Percentiles rank a stretch among this genome's conserved stretches.
These are phyloP conservation scores for Lagenorhynchus albirostris DNA, from an alignment of 2,113 vertebrate species.

Conservation along the genomic window DNA sequence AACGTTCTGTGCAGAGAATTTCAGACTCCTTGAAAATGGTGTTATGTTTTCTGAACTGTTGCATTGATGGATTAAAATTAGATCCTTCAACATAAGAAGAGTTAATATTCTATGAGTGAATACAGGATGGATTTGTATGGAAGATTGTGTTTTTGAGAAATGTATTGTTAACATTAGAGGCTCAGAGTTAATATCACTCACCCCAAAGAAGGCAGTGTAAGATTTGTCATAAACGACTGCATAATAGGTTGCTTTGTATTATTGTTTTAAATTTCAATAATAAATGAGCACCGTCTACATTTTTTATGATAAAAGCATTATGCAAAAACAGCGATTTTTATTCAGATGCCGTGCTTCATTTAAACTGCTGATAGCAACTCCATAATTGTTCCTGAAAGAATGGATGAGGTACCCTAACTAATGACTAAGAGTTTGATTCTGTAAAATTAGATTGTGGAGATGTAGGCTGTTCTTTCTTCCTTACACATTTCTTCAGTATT, in stretches of 20 bases:
- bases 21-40: not conserved
- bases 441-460: fast-evolving
- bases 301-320: not conserved
- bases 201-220: not conserved
- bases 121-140: not conserved
- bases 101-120: not conserved
- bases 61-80: not conserved
- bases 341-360: not conserved
- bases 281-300: too few species aligned
- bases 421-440: too few species aligned
- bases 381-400: not conserved
- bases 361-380: not conserved
- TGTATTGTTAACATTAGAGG: fast-evolving
- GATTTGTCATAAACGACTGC: not conserved
- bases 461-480: fast-evolving
- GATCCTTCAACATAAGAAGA: not conserved
- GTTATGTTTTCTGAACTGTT: not conserved
- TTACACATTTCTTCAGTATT: fast-evolving
- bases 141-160: not conserved
- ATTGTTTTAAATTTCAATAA: not conserved
- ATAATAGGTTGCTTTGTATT: not conserved
- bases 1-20: not conserved
- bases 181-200: not conserved
- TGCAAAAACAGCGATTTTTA: not conserved
- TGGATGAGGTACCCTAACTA: fast-evolving